Conservation (phyloP, 2,888 invertebrate genomes). For the Teleogryllus oceanicus region DNA sequence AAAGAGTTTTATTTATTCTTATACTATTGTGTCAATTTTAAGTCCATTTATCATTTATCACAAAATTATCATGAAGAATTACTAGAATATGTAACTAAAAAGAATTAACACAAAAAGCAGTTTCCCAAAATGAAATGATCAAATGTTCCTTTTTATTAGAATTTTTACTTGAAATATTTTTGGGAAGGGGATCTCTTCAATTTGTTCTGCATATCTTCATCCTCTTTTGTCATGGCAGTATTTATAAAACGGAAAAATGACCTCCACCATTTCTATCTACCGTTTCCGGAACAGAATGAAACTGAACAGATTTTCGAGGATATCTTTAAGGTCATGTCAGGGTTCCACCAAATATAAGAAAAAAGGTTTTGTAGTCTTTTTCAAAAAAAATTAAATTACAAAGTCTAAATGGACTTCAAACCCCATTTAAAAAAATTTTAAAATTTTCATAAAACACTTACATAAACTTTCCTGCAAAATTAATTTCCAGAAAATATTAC, state of each 20-base stretch:
- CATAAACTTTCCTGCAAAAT: constrained; percentile 74
- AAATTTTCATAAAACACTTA: constrained; percentile 50
- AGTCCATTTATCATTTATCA: too few species aligned
- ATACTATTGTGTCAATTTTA: too few species aligned
- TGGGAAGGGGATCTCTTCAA: constrained; percentile 83
- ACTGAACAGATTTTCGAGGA: constrained; percentile 79
- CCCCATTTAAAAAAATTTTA: too few species aligned
- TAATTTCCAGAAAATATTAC: constrained; percentile 71
- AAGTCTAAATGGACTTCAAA: too few species aligned
- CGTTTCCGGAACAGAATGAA: constrained; percentile 81
- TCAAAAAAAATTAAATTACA: constrained; percentile 49
- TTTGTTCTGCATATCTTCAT: constrained; percentile 56
- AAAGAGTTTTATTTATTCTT: too few species aligned
- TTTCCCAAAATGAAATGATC: too few species aligned
- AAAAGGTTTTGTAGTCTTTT: constrained; percentile 68
- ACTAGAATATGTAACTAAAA: too few species aligned
- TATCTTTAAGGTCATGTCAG: constrained; percentile 78
- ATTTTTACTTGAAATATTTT: constrained; percentile 66
- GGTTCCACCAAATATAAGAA: constrained; percentile 85
- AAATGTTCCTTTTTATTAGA: too few species aligned
- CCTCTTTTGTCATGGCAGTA: constrained; percentile 68
- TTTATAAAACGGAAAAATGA: constrained; percentile 63
- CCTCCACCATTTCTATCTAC: constrained; percentile 77
- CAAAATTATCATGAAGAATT: too few species aligned
- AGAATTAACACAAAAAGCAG: too few species aligned